These are phyloP conservation scores for Pelvicachromis taeniatus DNA, from an alignment of 2,113 vertebrate species.

Conservation along the genomic window DNA sequence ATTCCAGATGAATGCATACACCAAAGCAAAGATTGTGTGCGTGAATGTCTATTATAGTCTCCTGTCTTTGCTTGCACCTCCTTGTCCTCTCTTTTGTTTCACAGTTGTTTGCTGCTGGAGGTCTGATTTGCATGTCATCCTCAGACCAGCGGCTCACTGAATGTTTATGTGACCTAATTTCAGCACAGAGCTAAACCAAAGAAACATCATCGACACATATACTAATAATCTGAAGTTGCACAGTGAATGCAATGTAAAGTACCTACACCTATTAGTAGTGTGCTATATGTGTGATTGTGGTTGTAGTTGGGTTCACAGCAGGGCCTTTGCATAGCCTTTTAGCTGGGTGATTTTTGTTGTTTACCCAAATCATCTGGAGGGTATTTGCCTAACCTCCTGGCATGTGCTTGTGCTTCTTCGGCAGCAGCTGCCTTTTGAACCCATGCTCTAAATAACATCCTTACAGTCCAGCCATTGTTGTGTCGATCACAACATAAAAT, in stretches of 20 bases:
- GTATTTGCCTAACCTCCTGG: conserved; percentile 28
- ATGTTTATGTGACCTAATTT: conserved; percentile 24
- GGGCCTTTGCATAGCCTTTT: not conserved
- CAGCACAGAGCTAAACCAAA: not conserved
- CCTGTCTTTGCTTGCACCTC: not conserved
- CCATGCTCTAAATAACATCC: not conserved
- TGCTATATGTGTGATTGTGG: not conserved
- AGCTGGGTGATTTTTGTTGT: conserved; percentile 20
- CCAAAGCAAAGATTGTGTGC: not conserved
- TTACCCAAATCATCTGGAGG: conserved; percentile 22
- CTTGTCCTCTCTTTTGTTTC: conserved; percentile 13
- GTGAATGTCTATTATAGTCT: not conserved
- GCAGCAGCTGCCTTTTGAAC: not conserved
- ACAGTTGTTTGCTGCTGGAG: not conserved
- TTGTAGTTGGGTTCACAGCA: not conserved
- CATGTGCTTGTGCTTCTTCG: not conserved
- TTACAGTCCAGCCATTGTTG: not conserved
- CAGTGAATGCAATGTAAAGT: not conserved
- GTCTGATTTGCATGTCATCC: conserved; percentile 3
- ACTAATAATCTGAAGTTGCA: not conserved
- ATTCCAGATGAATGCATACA: not conserved
- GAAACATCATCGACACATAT: not conserved
- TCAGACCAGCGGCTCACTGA: not conserved
- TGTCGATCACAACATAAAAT: not conserved
- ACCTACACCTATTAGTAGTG: not conserved